Percentiles rank a stretch among this genome's conserved stretches.
These are phyloP conservation scores for Bibio marci DNA, from an alignment of 2,888 invertebrate genomes.

Conservation along the genomic window DNA sequence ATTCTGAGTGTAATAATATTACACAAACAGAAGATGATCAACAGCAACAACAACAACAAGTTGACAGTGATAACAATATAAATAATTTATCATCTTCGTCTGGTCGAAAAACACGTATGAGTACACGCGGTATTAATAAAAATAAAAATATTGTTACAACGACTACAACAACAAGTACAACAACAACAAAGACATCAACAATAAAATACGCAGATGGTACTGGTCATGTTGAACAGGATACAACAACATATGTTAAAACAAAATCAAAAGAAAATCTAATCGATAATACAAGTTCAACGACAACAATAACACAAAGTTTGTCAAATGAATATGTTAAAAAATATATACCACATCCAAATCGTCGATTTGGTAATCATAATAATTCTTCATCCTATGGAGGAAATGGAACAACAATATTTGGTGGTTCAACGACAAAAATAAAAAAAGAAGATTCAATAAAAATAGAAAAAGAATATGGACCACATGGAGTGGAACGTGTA, in stretches of 20 bases:
- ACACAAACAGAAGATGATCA: no score
- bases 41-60: no score
- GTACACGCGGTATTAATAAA: neutral
- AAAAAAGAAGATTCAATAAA: slow-evolving; percentile 42
- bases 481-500: slow-evolving; percentile 46
- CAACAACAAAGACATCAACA: neutral
- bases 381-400: neutral
- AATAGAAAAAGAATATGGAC: slow-evolving; percentile 45
- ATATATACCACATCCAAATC: slow-evolving; percentile 28
- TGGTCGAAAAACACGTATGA: neutral
- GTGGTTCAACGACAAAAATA: slow-evolving; percentile 22
- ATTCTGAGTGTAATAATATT: no score
- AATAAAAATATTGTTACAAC: neutral
- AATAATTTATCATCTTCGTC: neutral
- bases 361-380: slow-evolving; percentile 35
- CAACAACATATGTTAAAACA: neutral
- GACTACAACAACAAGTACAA: neutral
- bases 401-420: no score
- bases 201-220: neutral
- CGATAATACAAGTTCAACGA: slow-evolving; percentile 9
- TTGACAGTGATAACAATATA: no score
- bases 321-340: slow-evolving; percentile 1
- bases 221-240: neutral
- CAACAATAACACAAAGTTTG: slow-evolving; percentile 3
- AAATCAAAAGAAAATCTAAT: neutral